Evolutionary conservation across 2,888 invertebrate genomes (phyloP).

Genomic region (Erebia epiphron): DNA sequence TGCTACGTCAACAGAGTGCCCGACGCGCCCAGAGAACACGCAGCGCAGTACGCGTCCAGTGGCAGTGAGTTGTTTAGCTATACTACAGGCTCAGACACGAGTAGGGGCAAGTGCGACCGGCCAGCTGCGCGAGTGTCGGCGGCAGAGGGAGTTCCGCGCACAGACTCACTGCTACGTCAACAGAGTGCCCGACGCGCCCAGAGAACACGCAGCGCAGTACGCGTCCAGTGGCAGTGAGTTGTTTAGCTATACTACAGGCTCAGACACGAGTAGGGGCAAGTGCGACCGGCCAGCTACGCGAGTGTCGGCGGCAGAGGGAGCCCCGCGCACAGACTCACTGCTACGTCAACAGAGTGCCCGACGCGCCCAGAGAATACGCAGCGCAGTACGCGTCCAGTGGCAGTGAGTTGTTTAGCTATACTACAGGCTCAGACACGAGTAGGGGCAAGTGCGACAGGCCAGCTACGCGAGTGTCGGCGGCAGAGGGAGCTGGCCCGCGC

Average conservation of each 20-base stretch:
- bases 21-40: constrained; percentile 49
- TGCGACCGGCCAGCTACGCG: constrained; percentile 70
- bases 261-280: no score
- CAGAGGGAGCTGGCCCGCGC: constrained; percentile 44
- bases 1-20: constrained; percentile 56
- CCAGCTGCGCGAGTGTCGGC: constrained; percentile 64
- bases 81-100: no score
- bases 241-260: no score
- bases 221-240: constrained; percentile 86
- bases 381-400: constrained; percentile 86
- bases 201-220: constrained; percentile 74
- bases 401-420: constrained; percentile 67
- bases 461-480: constrained; percentile 26
- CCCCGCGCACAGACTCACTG: constrained; percentile 45
- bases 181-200: constrained; percentile 49
- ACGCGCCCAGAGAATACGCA: constrained; percentile 49
- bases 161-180: constrained; percentile 52
- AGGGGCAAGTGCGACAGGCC: no score
- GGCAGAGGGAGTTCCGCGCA: constrained; percentile 44
- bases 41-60: constrained; percentile 85
- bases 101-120: constrained; percentile 48
- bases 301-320: constrained; percentile 45
- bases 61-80: constrained; percentile 75
- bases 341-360: constrained; percentile 55
- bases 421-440: no score